These are phyloP conservation scores for Psilopogon haemacephalus DNA, from an alignment of 2,113 vertebrate species.

Conservation along the genomic window DNA sequence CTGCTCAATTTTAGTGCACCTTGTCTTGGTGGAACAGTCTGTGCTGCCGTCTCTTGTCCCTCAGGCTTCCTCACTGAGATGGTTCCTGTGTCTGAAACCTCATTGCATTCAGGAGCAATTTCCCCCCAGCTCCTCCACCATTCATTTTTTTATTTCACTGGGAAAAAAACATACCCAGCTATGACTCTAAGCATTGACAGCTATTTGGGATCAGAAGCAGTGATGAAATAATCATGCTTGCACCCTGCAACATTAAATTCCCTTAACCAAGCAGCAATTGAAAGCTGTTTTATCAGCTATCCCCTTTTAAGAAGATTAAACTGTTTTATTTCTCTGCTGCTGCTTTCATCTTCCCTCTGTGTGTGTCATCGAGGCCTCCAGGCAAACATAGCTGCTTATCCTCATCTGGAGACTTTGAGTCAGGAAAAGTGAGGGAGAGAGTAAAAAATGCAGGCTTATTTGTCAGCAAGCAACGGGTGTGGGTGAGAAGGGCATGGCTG, in stretches of 20 bases:
- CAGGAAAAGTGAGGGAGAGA: neutral
- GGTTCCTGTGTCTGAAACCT: neutral
- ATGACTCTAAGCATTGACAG: neutral
- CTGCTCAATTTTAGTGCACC: neutral
- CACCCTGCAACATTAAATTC: conserved; percentile 16
- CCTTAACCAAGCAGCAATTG: conserved; percentile 23
- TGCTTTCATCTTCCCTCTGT: conserved; percentile 50
- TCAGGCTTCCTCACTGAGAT: neutral
- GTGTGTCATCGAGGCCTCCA: conserved; percentile 7
- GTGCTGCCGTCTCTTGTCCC: neutral
- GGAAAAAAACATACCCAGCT: neutral
- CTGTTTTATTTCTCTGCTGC: conserved; percentile 36
- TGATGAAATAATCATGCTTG: neutral
- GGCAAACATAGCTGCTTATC: conserved; percentile 8
- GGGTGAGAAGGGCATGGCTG: neutral
- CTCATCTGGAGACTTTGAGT: neutral
- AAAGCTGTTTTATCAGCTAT: conserved; percentile 49
- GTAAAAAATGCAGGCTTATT: neutral
- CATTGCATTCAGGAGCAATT: neutral
- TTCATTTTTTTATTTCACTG: conserved; percentile 28
- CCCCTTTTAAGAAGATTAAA: conserved; percentile 54
- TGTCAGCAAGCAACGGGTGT: neutral
- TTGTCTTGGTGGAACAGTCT: neutral
- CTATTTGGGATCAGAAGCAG: conserved; percentile 24
- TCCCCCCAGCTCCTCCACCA: neutral